Evolutionary conservation across 64 coral and sea anemone species (phyloP).

Genomic region (Pocillopora damicornis): DNA sequence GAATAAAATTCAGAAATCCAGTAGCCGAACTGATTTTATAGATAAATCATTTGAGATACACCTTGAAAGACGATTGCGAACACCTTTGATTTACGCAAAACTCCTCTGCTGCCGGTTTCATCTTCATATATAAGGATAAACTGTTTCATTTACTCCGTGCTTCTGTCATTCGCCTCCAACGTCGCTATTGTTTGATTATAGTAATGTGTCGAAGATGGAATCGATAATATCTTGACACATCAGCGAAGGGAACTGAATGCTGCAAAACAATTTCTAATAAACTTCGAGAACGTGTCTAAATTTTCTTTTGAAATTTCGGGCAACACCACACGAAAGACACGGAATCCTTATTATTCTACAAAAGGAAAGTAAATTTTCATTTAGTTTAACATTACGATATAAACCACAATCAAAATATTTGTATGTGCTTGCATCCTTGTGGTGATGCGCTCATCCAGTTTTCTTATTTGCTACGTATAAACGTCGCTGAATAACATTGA

Average conservation of each 20-base stretch:
- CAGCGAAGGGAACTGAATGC: background rate
- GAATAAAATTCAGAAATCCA: background rate
- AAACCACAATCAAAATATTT: conserved; percentile 30
- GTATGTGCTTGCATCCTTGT: conserved; percentile 13
- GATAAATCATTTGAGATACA: background rate
- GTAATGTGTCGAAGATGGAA: background rate
- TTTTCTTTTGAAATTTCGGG: no score
- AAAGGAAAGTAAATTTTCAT: background rate
- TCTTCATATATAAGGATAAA: no score
- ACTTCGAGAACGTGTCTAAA: background rate
- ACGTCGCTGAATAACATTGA: background rate
- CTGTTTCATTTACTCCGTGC: no score
- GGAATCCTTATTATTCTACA: background rate
- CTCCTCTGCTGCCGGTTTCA: no score
- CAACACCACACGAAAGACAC: no score
- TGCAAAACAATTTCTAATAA: background rate
- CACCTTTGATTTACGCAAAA: no score
- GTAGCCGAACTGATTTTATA: background rate
- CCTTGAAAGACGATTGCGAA: background rate
- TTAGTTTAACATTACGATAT: background rate
- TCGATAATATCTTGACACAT: background rate
- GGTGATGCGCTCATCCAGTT: background rate
- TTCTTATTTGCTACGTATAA: background rate
- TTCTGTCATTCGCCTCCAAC: no score
- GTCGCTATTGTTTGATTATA: background rate